Conservation (phyloP, 2,888 invertebrate species). For the Hedya salicella region DNA sequence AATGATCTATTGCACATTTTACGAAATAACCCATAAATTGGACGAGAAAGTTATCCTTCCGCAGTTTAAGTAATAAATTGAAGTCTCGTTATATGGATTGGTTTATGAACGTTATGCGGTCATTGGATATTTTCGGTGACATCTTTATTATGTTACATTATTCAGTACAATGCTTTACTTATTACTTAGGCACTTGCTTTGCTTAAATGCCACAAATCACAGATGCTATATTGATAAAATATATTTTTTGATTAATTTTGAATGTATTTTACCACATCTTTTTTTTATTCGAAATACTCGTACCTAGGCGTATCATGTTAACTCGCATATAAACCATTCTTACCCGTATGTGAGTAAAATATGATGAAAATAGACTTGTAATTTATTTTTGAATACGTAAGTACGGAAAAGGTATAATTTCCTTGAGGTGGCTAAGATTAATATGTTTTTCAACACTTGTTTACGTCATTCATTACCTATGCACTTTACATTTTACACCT, state of each 20-base stretch:
- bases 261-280: background rate
- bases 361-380: constrained; percentile 36
- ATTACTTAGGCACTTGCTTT: too few species aligned
- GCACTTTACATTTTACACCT: background rate
- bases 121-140: background rate
- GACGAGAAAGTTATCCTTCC: constrained; percentile 59
- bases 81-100: constrained; percentile 33
- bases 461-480: background rate
- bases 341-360: constrained; percentile 19
- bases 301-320: background rate
- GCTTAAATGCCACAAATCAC: too few species aligned
- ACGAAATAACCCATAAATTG: constrained; percentile 79
- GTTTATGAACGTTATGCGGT: constrained; percentile 11
- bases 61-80: constrained; percentile 44
- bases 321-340: background rate
- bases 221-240: too few species aligned
- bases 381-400: constrained; percentile 37
- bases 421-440: constrained; percentile 13
- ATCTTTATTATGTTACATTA: background rate
- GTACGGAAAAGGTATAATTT: constrained; percentile 30
- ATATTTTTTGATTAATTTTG: too few species aligned
- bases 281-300: too few species aligned
- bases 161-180: too few species aligned
- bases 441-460: constrained; percentile 19
- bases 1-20: constrained; percentile 75